These are phyloP conservation scores for Geococcyx californianus DNA, from an alignment of 2,113 vertebrate genomes.

Conservation along the genomic window DNA sequence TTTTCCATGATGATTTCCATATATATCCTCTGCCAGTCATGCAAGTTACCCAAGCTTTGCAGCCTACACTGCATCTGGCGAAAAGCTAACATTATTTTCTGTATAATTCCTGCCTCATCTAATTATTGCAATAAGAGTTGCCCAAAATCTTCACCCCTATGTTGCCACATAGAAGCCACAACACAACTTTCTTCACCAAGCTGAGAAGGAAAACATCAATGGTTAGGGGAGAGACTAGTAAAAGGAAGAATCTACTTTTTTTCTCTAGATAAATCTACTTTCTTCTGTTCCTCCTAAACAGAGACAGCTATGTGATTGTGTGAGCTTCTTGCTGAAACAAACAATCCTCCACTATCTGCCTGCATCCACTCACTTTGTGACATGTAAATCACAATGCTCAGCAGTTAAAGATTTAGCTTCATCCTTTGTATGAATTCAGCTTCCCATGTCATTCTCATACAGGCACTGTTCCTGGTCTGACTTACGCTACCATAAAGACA, in stretches of 20 bases:
- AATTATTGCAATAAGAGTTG: neutral
- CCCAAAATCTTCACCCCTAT: neutral
- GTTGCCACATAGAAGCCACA: neutral
- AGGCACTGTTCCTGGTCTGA: neutral
- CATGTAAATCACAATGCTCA: neutral
- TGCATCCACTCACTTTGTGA: neutral
- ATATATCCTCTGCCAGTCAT: neutral
- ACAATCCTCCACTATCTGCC: neutral
- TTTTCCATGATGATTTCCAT: neutral
- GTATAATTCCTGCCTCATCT: neutral
- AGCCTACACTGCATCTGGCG: neutral
- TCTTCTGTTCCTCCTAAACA: neutral
- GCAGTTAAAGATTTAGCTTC: neutral
- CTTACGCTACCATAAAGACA: neutral
- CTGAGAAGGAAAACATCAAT: neutral
- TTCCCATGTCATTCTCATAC: neutral
- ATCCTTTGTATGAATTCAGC: neutral
- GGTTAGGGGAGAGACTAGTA: neutral
- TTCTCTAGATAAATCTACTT: neutral
- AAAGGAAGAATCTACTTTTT: neutral
- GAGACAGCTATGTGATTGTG: neutral
- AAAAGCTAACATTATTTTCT: neutral
- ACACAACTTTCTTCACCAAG: neutral
- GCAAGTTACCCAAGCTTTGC: neutral
- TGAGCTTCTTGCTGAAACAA: neutral